A percentile compares a stretch with the other conserved stretches of the same genome.
Conservation (phyloP, 2,888 invertebrate species). For the Caenorhabditis virilis region DNA sequence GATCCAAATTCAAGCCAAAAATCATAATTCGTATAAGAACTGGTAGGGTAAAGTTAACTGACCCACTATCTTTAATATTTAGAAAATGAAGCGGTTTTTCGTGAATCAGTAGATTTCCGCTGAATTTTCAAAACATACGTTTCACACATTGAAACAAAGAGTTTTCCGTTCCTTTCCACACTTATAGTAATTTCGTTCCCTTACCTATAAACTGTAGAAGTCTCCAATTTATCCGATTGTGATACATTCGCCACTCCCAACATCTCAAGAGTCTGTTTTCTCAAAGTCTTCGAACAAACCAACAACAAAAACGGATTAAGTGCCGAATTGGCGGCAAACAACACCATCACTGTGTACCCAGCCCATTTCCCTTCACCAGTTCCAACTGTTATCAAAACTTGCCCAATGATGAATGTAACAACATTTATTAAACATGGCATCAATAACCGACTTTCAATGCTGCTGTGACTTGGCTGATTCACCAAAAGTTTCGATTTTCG, state of each 20-base stretch:
- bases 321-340: constrained; percentile 62
- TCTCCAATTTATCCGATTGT: constrained; percentile 22
- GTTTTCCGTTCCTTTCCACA: not conserved
- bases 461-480: constrained; percentile 29
- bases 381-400: constrained; percentile 64
- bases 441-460: constrained; percentile 48
- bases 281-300: constrained; percentile 58
- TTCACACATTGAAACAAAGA: no score
- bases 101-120: no score
- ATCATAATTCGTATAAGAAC: no score
- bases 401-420: constrained; percentile 62
- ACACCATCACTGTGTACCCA: constrained; percentile 60
- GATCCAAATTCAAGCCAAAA: no score
- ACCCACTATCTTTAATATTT: no score
- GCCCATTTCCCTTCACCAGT: constrained; percentile 67
- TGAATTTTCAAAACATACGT: no score
- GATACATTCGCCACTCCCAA: constrained; percentile 19
- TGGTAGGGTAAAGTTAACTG: no score
- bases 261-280: constrained; percentile 15
- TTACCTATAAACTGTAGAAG: constrained; percentile 32
- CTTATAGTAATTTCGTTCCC: not conserved
- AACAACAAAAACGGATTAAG: constrained; percentile 64
- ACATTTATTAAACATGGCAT: constrained; percentile 65
- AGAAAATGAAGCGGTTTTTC: no score
- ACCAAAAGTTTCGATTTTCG: constrained; percentile 34